A percentile compares a stretch with the other conserved stretches of the same genome.
These are phyloP conservation scores for Tipula lateralis DNA, from an alignment of 2,888 invertebrate species.

Conservation along the genomic window DNA sequence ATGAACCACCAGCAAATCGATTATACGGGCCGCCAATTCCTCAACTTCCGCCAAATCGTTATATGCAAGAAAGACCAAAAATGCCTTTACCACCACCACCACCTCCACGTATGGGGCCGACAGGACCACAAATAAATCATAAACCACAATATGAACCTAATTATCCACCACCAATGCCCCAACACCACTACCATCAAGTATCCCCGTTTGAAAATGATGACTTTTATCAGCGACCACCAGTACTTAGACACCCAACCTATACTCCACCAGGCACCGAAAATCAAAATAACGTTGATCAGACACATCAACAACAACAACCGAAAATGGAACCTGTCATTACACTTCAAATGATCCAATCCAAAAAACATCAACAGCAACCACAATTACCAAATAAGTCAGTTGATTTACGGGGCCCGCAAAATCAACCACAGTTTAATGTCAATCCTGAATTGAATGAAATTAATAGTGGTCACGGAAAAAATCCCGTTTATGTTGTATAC, in stretches of 20 bases:
- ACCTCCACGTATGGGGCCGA: constrained; percentile 31
- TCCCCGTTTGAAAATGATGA: constrained; percentile 45
- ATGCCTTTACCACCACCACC: constrained; percentile 36
- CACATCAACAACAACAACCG: constrained; percentile 36
- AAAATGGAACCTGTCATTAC: constrained; percentile 57
- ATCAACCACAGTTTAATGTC: constrained; percentile 33
- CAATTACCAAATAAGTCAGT: constrained; percentile 40
- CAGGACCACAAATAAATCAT: constrained; percentile 36
- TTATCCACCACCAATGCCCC: constrained; percentile 25
- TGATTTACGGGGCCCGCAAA: constrained; percentile 42
- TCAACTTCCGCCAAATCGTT: constrained; percentile 34
- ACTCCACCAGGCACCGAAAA: constrained; percentile 36
- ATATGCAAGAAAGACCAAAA: constrained; percentile 38
- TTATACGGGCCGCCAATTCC: constrained; percentile 35
- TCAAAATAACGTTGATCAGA: constrained; percentile 39
- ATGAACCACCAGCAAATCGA: constrained; percentile 6
- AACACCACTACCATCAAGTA: constrained; percentile 36
- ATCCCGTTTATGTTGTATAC: constrained; percentile 56
- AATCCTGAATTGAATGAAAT: not conserved
- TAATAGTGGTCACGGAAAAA: constrained; percentile 37
- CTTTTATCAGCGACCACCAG: constrained; percentile 51
- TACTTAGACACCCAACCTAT: constrained; percentile 44
- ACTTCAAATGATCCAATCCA: constrained; percentile 63
- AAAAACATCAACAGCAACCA: constrained; percentile 46
- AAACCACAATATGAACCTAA: constrained; percentile 19